These are phyloP conservation scores for Conchocele bisecta DNA, from an alignment of 2,888 invertebrate species.

Conservation along the genomic window DNA sequence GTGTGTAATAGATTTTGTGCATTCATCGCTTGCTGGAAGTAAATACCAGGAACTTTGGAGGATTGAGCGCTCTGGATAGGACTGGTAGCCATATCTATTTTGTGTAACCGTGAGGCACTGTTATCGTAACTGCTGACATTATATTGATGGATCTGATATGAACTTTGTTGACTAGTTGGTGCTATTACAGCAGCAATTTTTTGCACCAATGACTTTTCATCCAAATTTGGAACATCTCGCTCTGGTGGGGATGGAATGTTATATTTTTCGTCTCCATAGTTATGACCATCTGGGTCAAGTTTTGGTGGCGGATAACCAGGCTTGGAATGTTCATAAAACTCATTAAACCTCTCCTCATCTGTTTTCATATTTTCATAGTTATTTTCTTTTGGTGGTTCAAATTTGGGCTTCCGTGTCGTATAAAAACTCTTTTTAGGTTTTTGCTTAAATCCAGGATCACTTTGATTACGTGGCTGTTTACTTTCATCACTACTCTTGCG, in stretches of 20 bases:
- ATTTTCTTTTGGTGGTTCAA: conserved; percentile 25
- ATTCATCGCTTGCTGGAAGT: conserved; percentile 54
- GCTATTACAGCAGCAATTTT: conserved; percentile 60
- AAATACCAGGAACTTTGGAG: conserved; percentile 38
- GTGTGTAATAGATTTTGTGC: conserved; percentile 34
- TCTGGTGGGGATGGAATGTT: conserved; percentile 89
- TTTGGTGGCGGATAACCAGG: conserved; percentile 80
- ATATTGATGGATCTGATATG: conserved; percentile 23
- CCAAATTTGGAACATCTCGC: conserved; percentile 83
- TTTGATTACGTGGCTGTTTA: conserved; percentile 65
- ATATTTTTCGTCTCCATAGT: conserved; percentile 86
- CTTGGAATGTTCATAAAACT: conserved; percentile 69
- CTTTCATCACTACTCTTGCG: conserved; percentile 65
- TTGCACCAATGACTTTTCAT: conserved; percentile 57
- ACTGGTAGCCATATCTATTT: conserved; percentile 54
- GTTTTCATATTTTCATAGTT: conserved; percentile 53
- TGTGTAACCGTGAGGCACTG: conserved; percentile 13
- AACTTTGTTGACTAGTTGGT: conserved; percentile 38
- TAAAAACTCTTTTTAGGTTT: conserved; percentile 55
- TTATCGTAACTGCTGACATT: conserved; percentile 38
- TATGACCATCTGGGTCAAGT: conserved; percentile 87
- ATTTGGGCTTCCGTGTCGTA: conserved; percentile 42
- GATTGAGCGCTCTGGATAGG: conserved; percentile 43
- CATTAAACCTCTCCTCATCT: conserved; percentile 62
- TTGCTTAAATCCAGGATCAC: conserved; percentile 76